These are phyloP conservation scores for Pseudococcus viburni DNA, from an alignment of 2,888 invertebrate genomes.

Conservation along the genomic window DNA sequence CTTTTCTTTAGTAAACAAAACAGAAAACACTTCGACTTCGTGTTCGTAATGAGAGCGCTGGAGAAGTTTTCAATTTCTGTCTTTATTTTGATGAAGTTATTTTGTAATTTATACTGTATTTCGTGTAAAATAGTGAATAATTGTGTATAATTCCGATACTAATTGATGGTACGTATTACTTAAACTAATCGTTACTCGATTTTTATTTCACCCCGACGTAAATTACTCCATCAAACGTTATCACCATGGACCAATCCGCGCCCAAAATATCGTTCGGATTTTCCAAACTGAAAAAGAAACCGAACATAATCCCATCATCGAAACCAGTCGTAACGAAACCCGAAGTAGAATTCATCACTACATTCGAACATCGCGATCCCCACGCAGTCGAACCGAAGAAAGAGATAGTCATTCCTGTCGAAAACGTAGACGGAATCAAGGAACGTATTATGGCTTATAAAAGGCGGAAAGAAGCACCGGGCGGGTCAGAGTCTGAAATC, in stretches of 20 bases:
- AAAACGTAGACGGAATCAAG: neutral
- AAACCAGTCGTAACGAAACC: neutral
- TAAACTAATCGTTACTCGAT: neutral
- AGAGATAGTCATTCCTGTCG: slow-evolving; percentile 3
- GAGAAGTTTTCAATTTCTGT: too few relatives aligned
- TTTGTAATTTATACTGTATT: neutral
- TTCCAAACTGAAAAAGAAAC: slow-evolving; percentile 60
- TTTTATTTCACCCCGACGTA: neutral
- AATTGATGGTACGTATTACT: neutral
- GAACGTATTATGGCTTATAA: slow-evolving; percentile 22
- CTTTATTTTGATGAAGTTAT: neutral
- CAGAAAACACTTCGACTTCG: neutral
- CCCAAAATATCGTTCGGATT: slow-evolving; percentile 64
- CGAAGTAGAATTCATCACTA: slow-evolving; percentile 58
- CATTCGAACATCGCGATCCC: slow-evolving; percentile 40
- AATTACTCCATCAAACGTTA: neutral
- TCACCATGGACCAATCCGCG: neutral
- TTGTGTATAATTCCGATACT: neutral
- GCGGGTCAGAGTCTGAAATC: neutral
- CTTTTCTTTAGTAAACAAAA: neutral
- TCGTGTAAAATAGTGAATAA: neutral
- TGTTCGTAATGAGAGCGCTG: too few relatives aligned
- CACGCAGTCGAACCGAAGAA: neutral
- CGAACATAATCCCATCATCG: neutral
- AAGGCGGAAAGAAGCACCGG: neutral